Percentiles rank a stretch among this genome's conserved stretches.
Conservation (phyloP, 2,797 vertebrate species). For the Neosalanx taihuensis region DNA sequence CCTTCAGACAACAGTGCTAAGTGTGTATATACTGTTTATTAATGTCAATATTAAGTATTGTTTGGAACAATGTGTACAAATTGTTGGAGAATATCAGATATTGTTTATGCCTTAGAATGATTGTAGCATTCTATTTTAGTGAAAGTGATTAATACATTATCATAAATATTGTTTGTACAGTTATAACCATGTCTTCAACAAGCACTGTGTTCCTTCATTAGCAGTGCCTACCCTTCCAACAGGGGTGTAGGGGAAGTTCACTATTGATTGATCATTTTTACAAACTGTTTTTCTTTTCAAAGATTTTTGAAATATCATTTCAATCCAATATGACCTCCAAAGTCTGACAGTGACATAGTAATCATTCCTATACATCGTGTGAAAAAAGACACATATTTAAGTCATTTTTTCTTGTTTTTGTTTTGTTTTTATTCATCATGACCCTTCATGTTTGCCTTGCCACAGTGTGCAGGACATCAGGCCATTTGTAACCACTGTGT, state of each 20-base stretch:
- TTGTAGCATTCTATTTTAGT: slow-evolving; percentile 99
- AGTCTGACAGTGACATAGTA: slow-evolving; percentile 80
- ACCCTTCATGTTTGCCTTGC: slow-evolving; percentile 79
- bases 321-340: slow-evolving; percentile 92
- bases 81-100: slow-evolving; percentile 97
- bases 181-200: slow-evolving; percentile 98
- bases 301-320: slow-evolving; percentile 82
- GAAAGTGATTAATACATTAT: slow-evolving; percentile 93
- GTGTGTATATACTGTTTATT: slow-evolving; percentile 99
- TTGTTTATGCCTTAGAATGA: slow-evolving; percentile 99
- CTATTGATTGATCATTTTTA: slow-evolving; percentile 76
- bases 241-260: slow-evolving; percentile 96
- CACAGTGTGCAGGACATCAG: slow-evolving; percentile 87
- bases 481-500: slow-evolving; percentile 98
- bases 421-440: slow-evolving; percentile 74
- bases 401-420: slow-evolving; percentile 74
- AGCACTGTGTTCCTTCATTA: slow-evolving; percentile 99
- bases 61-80: slow-evolving; percentile 99
- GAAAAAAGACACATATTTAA: slow-evolving; percentile 65
- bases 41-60: slow-evolving; percentile 99
- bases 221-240: slow-evolving; percentile 99
- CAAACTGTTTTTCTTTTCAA: slow-evolving; percentile 52
- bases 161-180: slow-evolving; percentile 95
- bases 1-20: slow-evolving; percentile 85
- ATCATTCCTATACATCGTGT: slow-evolving; percentile 81